phyloP scores from a whole-genome alignment of 2,888 invertebrate species.

The Pachliopta kotzebuea region DNA sequence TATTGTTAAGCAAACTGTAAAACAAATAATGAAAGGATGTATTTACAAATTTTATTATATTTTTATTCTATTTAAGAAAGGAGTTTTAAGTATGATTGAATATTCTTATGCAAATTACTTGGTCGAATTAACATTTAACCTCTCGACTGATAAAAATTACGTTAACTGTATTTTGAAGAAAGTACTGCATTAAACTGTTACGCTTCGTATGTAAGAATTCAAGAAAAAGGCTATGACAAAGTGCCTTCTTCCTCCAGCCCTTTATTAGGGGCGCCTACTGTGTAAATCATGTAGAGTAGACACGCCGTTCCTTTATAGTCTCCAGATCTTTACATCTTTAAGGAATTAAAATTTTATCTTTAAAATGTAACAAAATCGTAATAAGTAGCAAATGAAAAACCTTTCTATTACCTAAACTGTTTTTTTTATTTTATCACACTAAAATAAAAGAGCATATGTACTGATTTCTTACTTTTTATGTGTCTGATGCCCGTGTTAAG shows the following conservation, averaged over 20 bases:
- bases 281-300: conserved; percentile 45
- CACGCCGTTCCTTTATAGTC: conserved; percentile 36
- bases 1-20: too few species aligned
- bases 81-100: too few species aligned
- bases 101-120: neutral
- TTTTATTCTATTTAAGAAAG: too few species aligned
- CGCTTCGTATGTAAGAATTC: conserved; percentile 44
- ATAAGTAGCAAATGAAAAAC: neutral
- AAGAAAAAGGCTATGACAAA: conserved; percentile 53
- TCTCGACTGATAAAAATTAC: neutral
- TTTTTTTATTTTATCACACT: too few species aligned
- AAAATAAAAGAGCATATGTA: too few species aligned
- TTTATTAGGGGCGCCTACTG: conserved; percentile 55
- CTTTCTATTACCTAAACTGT: too few species aligned
- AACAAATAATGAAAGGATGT: too few species aligned
- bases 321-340: conserved; percentile 25
- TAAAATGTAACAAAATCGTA: neutral
- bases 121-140: neutral
- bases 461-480: too few species aligned
- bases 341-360: neutral
- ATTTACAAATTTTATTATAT: too few species aligned
- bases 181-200: conserved; percentile 9
- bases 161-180: too few species aligned
- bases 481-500: too few species aligned
- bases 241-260: conserved; percentile 51